Evolutionary conservation across 2,113 vertebrate species (phyloP), one percentile per base, ranked within the genome.

Genomic region (Egretta garzetta): DNA sequence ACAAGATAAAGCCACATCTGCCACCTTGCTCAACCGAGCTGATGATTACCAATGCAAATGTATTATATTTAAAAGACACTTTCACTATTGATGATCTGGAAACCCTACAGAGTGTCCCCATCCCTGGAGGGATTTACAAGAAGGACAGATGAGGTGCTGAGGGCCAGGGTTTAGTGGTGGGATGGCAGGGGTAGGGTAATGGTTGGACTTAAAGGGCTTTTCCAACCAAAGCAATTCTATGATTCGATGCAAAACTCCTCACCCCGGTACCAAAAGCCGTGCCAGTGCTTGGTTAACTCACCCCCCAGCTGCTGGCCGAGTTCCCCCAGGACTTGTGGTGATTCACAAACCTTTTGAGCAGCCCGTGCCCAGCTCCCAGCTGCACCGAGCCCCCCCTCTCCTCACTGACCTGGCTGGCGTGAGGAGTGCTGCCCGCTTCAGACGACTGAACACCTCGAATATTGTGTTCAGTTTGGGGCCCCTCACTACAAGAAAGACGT

Each of bases 311-410:
- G 9, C 7, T 1, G 22, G 60, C 19, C 32, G 4, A 12, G 24
- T 4, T 22, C 52, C 73, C 37, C 4, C 1, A 10, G 66, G 11
- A 30, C 52, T 45, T 41, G 4, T 22, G 7, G 52, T 4, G 2
- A 39, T 2, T 12, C 43, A 15, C 53, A 8, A 6, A 27, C 8
- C 1, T 6, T 17, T 13, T 0, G 12, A 13, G 0, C 53, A 70
- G 49, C 52, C 45, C 3, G 4, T 8, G 9, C 43, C 45, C 35
- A 14, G 24, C 43, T 24, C 56, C n/a, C 21, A 3, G n/a, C 58
- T 2, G 8, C 41, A 1, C 35, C 10, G 7, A 10, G 1, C 39
- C 28, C 1, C 39, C 28, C 58, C 49, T 32, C 6, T 1, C 26
- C 17, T 14, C 10, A 2, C 30, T 6, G 27, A 12, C 28, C 43